Evolutionary conservation across 2,113 vertebrate genomes (phyloP), one percentile per base, ranked within the genome.

Genomic region (Esox niger): DNA sequence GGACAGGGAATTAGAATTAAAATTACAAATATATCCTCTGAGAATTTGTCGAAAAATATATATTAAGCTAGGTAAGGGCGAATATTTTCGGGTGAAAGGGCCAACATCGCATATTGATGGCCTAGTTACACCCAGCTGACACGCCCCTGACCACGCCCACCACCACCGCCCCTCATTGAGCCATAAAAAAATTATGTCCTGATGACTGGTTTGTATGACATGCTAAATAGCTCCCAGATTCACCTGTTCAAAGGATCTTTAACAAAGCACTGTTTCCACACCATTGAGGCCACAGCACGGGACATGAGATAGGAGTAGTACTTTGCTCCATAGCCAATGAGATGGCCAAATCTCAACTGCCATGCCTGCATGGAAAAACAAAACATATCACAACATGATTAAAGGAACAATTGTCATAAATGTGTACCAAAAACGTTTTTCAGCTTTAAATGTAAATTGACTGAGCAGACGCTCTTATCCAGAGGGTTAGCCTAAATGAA

Each of bases 301-400:
- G 97, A 98, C 96, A 99, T 94, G 78, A 99, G 93, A 86, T 99
- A 99, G 26, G 97, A 98, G 81, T 98, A 99, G 43, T 99, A 99
- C 66, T 98, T 99, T 73, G 96, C 97, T n/a, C 97, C 95, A 0
- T 99, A 99, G 62, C 97, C 95, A 68, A 97, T 93, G 0, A 99
- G 95, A 80, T 98, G 97, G 86, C 95, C 96, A 88, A 98, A 98
- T 74, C 97, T 90, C 78, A 98, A 90, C 79, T 99, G 97, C 97
- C 97, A 99, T 4, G 97, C 97, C 97, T 99, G 81, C 8, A 71
- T 5, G 69, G 29, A 30, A 46, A 60, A 29, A 64, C 35, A 10
- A 26, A 65, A 29, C 13, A 47, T 60, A 31, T 64, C 46, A 23
- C 54, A 64, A 25, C 58, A 26, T 21, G n/a, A 17, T 17, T n/a